phyloP scores from a whole-genome alignment of 2,888 invertebrate genomes.

The Hypselothyrea guttata region DNA sequence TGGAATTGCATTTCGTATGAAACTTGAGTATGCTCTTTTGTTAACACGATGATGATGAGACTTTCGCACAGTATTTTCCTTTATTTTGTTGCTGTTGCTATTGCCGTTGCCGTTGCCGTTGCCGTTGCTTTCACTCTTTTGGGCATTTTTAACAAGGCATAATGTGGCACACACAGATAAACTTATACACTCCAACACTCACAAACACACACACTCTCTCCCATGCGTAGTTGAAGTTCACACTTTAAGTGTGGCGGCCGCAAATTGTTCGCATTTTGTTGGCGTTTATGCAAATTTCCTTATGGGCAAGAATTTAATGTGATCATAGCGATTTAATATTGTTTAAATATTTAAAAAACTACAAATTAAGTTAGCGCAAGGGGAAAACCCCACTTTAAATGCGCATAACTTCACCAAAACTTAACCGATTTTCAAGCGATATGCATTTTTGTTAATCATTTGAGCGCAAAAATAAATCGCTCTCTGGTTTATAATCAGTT shows the following conservation, averaged over 20 bases:
- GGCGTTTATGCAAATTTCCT: slow-evolving; percentile 21
- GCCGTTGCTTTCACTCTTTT: slow-evolving; percentile 48
- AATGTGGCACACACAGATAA: slow-evolving; percentile 56
- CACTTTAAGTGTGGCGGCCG: slow-evolving; percentile 52
- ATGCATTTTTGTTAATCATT: no score
- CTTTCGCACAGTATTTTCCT: slow-evolving; percentile 6
- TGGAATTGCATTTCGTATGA: slow-evolving; percentile 79
- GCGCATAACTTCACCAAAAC: no score
- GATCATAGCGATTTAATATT: slow-evolving; percentile 7
- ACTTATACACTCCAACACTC: slow-evolving; percentile 13
- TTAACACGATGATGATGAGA: slow-evolving; percentile 70
- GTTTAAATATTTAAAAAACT: no score
- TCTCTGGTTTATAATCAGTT: no score
- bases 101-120: slow-evolving; percentile 28
- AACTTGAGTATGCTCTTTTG: slow-evolving; percentile 79
- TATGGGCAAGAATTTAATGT: slow-evolving; percentile 15
- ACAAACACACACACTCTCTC: slow-evolving; percentile 3
- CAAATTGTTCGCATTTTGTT: slow-evolving; percentile 46
- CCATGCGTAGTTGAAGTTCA: slow-evolving; percentile 22
- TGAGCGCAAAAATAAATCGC: no score
- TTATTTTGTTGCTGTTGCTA: slow-evolving; percentile 5
- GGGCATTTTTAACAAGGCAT: slow-evolving; percentile 72
- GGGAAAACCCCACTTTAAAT: no score
- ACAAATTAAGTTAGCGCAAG: no score
- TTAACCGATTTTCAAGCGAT: no score